Evolutionary conservation across 2,888 invertebrate genomes (phyloP).

Genomic region (Caenorhabditis auriculariae): DNA sequence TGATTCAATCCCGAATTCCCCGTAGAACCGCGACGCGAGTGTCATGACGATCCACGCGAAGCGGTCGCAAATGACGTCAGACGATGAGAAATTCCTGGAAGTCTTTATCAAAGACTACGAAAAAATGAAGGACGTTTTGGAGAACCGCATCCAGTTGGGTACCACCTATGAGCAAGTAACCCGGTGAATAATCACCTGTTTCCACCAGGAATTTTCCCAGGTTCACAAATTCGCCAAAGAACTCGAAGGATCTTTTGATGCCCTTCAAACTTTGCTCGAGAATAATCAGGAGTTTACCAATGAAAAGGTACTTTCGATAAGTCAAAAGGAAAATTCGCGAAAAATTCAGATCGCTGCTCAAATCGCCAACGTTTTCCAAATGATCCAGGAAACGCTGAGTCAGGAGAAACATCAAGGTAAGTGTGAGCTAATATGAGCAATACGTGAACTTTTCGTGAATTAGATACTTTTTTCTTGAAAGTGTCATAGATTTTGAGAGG

Average conservation of each 20-base stretch:
- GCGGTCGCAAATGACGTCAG: constrained; percentile 33
- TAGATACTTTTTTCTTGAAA: no score
- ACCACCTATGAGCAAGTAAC: constrained; percentile 53
- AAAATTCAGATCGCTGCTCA: constrained; percentile 48
- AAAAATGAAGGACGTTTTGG: constrained; percentile 47
- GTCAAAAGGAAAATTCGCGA: no score
- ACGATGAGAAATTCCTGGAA: constrained; percentile 23
- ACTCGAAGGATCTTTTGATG: constrained; percentile 52
- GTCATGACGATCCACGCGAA: constrained; percentile 38
- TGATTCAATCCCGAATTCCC: no score
- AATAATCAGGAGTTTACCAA: constrained; percentile 47
- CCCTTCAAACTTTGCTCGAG: constrained; percentile 46
- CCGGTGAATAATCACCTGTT: neutral
- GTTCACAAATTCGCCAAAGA: constrained; percentile 55
- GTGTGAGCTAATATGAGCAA: no score
- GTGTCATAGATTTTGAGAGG: no score
- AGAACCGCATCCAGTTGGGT: constrained; percentile 53
- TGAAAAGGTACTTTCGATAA: no score
- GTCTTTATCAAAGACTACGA: constrained; percentile 45
- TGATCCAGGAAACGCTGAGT: constrained; percentile 53
- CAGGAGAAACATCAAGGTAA: constrained; percentile 57
- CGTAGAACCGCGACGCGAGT: constrained; percentile 14
- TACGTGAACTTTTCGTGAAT: no score
- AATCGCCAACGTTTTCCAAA: constrained; percentile 56
- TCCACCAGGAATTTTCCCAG: constrained; percentile 12